phyloP scores from a whole-genome alignment of 2,797 vertebrate genomes.

The Pseudopleuronectes americanus region DNA sequence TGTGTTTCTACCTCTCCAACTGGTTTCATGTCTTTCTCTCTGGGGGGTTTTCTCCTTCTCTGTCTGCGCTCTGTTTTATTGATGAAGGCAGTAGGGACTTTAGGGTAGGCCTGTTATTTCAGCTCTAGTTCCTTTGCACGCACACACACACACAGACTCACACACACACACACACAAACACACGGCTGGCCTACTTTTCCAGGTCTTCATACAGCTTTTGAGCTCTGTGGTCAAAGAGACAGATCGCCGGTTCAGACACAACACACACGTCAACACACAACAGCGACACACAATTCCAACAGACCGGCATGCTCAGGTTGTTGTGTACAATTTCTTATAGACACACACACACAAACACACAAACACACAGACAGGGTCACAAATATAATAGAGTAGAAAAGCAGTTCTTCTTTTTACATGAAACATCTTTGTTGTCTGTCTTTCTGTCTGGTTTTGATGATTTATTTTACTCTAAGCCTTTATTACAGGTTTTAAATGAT shows the following conservation, averaged over 20 bases:
- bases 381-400: too few relatives aligned
- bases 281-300: background rate
- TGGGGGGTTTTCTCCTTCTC: slow-evolving; percentile 31
- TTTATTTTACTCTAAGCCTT: background rate
- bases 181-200: slow-evolving; percentile 70
- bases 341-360: too few relatives aligned
- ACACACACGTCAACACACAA: background rate
- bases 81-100: slow-evolving; percentile 78
- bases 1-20: slow-evolving; percentile 16
- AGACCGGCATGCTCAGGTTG: background rate
- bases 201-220: slow-evolving; percentile 61
- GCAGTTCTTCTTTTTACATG: too few relatives aligned
- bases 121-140: slow-evolving; percentile 78
- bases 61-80: slow-evolving; percentile 77
- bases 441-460: background rate
- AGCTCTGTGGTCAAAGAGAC: slow-evolving; percentile 60
- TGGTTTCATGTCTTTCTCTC: slow-evolving; percentile 27
- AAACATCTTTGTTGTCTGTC: too few relatives aligned
- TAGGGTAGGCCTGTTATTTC: slow-evolving; percentile 79
- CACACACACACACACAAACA: slow-evolving; percentile 6
- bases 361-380: too few relatives aligned
- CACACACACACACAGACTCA: slow-evolving; percentile 29
- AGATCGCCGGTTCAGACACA: slow-evolving; percentile 33
- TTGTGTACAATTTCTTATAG: slow-evolving; percentile 8
- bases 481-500: background rate